Base-by-base conservation (phyloP, 2,113 vertebrate species). In the Salvelinus sp. region DNA sequence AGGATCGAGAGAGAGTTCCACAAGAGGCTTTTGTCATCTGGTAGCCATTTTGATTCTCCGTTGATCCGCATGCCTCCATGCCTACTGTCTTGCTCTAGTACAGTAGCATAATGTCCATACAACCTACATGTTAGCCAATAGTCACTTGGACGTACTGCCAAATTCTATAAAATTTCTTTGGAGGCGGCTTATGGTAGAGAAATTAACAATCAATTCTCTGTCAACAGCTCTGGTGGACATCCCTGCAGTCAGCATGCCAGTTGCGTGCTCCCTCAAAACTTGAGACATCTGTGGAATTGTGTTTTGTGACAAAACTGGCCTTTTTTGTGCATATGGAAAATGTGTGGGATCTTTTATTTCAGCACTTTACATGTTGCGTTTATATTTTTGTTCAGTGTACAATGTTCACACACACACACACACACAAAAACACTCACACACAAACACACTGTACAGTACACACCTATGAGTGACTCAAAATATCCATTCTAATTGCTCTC, bases 21-120 rank as follows among this genome's bases (percentile, higher is more conserved):
- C 79, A 84, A 88, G 76, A 79, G 70, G 70, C 73, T 82, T 82
- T 87, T 89, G 83, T 88, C 71, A 77, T 63, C 44, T 66, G 23
- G 74, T 10, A 72, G 27, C 73, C 77, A 82, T 79, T 83, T 77
- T 63, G 27, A 58, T 27, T 68, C 62, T 18, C 50, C 54, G 27
- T 71, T 30, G 57, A 28, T 76, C 66, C 76, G 38, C 63, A 72
- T 69, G 28, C 47, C 67, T 70, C 54, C 4, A 22, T 71, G 47
- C 9, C 20, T 7, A 4, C 30, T 22, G 70, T 27, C 13, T 6
- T 10, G 25, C 38, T 9, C 38, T 44, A 44, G 9, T 44, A 44
- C 7, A 44, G 9, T 44, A 44, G 9, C 38, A 44, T 10, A 9
- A 44, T 44, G 38, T 44, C 38, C 9, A 44, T 44, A 10, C 38